Evolutionary conservation across 2,888 invertebrate genomes (phyloP).

Genomic region (Luperina nickerlii): DNA sequence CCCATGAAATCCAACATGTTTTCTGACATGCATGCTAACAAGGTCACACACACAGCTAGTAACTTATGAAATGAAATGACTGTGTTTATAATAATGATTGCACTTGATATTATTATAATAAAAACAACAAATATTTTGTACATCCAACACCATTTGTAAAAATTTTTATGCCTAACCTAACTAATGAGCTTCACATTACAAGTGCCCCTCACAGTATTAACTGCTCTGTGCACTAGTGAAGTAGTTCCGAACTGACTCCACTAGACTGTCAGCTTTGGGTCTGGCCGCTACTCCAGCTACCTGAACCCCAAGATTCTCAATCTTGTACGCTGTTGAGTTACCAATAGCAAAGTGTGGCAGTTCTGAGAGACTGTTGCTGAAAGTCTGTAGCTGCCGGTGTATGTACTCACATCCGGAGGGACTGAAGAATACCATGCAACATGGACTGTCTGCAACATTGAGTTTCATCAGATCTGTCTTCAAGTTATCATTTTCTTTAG

Average conservation of each 20-base stretch:
- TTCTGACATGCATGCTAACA: not conserved
- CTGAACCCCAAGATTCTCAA: constrained; percentile 84
- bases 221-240: constrained; percentile 71
- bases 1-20: not conserved
- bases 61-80: constrained; percentile 43
- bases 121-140: constrained; percentile 43
- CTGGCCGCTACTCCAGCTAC: constrained; percentile 83
- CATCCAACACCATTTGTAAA: constrained; percentile 65
- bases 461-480: constrained; percentile 77
- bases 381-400: constrained; percentile 84
- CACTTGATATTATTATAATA: constrained; percentile 51
- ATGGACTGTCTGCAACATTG: constrained; percentile 70
- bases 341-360: constrained; percentile 87
- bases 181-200: not conserved
- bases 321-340: constrained; percentile 86
- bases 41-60: not conserved
- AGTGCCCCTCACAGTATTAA: constrained; percentile 49
- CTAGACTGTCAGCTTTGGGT: constrained; percentile 79
- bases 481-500: constrained; percentile 82
- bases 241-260: constrained; percentile 78
- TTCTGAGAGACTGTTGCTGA: constrained; percentile 78
- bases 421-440: constrained; percentile 86
- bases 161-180: constrained; percentile 34
- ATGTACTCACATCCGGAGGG: constrained; percentile 87
- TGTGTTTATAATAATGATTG: constrained; percentile 53